These are phyloP conservation scores for Formica exsecta DNA, from an alignment of 1,140 invertebrate species.

Conservation along the genomic window DNA sequence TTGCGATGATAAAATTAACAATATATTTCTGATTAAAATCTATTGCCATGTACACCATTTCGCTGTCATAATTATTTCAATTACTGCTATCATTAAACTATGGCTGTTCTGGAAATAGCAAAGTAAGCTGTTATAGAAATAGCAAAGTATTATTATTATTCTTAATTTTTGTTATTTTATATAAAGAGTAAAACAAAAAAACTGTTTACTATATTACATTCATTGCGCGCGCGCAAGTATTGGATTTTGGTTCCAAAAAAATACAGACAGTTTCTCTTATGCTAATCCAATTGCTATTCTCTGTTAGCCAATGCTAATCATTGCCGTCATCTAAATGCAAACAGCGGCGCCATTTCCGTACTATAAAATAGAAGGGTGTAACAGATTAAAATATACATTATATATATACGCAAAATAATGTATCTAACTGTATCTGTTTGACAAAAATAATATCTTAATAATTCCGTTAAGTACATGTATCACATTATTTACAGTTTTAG, in stretches of 20 bases:
- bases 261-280: neutral
- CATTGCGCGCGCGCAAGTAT: neutral
- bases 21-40: neutral
- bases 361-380: neutral
- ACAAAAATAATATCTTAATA: neutral
- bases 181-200: neutral
- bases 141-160: neutral
- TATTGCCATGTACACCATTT: neutral
- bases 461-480: constrained; percentile 10
- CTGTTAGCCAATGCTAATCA: constrained; percentile 21
- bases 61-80: neutral
- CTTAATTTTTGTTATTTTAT: neutral
- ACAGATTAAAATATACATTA: neutral
- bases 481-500: constrained; percentile 43
- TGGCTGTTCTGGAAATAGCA: neutral
- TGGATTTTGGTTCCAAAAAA: constrained; percentile 1
- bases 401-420: neutral
- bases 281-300: constrained; percentile 10
- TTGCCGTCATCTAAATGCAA: constrained; percentile 35
- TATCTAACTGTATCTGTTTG: neutral
- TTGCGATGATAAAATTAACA: constrained; percentile 10
- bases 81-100: neutral
- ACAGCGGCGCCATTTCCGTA: neutral
- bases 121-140: neutral
- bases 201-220: neutral